Evolutionary conservation across 2,113 vertebrate species (phyloP), one percentile per base, ranked within the genome.

Genomic region (Tachysurus vachellii): DNA sequence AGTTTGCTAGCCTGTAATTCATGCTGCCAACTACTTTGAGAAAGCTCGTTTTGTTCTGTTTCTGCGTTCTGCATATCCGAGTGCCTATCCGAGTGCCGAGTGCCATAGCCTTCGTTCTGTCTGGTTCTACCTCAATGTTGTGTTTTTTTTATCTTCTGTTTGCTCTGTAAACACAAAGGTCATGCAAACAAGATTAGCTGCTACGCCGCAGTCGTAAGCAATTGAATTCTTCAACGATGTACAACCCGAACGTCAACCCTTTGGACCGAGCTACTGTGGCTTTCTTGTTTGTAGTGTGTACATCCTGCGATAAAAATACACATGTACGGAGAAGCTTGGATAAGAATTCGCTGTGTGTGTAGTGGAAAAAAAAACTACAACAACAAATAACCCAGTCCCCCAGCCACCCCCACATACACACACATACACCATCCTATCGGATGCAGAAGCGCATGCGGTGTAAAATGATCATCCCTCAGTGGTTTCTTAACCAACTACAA

Each of bases 401-500:
- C n/a, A n/a, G 36, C 36, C 64, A 9, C 57, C 17, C 47, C 5
- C 47, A 50, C 47, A 50, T 7, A 50, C 47, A 50, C 47, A 50
- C 47, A 50, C 47, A 50, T 0, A 50, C 47, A 50, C 47, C 71
- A 21, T 56, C 86, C n/a, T 54, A 28, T 61, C 53, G 61, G 85
- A 82, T 82, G 80, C 56, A 64, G 56, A 82, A 57, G 70, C 13
- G 73, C 84, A 86, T 77, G 80, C 71, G 85, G 89, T 70, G 70
- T 42, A 83, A 84, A 70, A 47, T 21, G 68, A 83, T 82, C 21
- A 57, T 44, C n/a, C 44, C 23, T 71, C 26, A 12, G 82, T 7
- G 82, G 87, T 66, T 84, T 62, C 50, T 77, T 57, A 76, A 68
- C 75, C 85, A 54, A 76, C 66, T 87, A 68, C 88, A 66, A 68